These are phyloP conservation scores for Boloria euphrosyne DNA, from an alignment of 2,888 invertebrate genomes.

Conservation along the genomic window DNA sequence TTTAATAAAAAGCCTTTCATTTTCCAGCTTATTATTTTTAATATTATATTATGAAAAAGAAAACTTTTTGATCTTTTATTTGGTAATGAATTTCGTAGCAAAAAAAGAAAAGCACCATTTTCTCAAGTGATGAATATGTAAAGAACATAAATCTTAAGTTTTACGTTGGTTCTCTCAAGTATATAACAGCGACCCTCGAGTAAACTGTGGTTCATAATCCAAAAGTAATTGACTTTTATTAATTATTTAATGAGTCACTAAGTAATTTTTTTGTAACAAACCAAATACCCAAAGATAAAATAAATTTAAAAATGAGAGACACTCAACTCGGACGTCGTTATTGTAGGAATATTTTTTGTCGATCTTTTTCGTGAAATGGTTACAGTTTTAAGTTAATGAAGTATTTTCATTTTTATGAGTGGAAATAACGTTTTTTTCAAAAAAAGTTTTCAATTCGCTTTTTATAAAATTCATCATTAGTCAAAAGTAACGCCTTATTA, in stretches of 20 bases:
- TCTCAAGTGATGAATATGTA: no score
- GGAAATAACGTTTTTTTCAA: slow-evolving; percentile 9
- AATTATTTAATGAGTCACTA: slow-evolving; percentile 20
- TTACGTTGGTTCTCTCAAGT: no score
- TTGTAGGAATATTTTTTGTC: slow-evolving; percentile 31
- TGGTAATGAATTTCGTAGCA: no score
- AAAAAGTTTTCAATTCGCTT: not conserved
- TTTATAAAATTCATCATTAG: not conserved
- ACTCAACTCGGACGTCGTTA: slow-evolving; percentile 31
- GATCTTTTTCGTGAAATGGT: slow-evolving; percentile 26
- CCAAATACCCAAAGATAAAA: slow-evolving; percentile 32
- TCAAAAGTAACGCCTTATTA: not conserved
- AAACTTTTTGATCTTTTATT: no score
- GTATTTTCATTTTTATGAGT: slow-evolving; percentile 22
- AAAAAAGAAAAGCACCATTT: no score
- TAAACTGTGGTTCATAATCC: slow-evolving; percentile 4
- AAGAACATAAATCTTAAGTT: no score
- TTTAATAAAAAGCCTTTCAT: no score
- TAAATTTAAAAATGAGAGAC: slow-evolving; percentile 30
- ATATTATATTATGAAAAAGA: no score
- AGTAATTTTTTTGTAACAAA: slow-evolving; percentile 7
- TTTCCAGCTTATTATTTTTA: no score
- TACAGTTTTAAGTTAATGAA: slow-evolving; percentile 29
- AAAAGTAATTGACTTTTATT: slow-evolving; percentile 17
- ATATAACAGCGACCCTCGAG: not conserved